A percentile compares a stretch with the other conserved stretches of the same genome.
phyloP scores from a whole-genome alignment of 1,140 invertebrate genomes.

The Euglossa dilemma region DNA sequence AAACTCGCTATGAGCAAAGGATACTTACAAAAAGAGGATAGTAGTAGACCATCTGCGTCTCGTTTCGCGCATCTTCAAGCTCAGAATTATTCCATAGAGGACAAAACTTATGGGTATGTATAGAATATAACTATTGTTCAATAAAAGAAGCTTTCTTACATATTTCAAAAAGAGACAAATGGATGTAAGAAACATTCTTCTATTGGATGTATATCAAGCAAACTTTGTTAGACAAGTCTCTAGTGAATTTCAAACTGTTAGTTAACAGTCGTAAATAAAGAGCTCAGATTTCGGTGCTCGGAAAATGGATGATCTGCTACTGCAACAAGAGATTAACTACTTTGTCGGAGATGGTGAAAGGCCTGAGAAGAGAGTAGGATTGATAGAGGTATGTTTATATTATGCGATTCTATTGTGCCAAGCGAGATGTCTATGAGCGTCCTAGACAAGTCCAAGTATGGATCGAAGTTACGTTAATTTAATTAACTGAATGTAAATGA shows the following conservation, averaged over 20 bases:
- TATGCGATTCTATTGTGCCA: slow-evolving; percentile 62
- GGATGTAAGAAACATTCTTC: slow-evolving; percentile 55
- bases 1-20: slow-evolving; percentile 97
- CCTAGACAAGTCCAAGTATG: slow-evolving; percentile 49
- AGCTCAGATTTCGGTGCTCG: slow-evolving; percentile 65
- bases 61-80: slow-evolving; percentile 91
- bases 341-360: slow-evolving; percentile 63
- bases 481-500: slow-evolving; percentile 5
- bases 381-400: slow-evolving; percentile 67
- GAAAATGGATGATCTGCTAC: slow-evolving; percentile 65
- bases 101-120: slow-evolving; percentile 93
- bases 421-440: slow-evolving; percentile 19
- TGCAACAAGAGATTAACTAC: slow-evolving; percentile 64
- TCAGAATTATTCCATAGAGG: slow-evolving; percentile 98
- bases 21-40: slow-evolving; percentile 93
- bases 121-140: slow-evolving; percentile 53
- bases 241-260: slow-evolving; percentile 70
- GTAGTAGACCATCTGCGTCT: slow-evolving; percentile 87
- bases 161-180: neutral
- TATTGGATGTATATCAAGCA: slow-evolving; percentile 46
- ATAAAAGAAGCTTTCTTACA: slow-evolving; percentile 56
- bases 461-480: slow-evolving; percentile 2
- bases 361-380: slow-evolving; percentile 65
- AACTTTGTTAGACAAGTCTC: slow-evolving; percentile 59
- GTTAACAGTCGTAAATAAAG: slow-evolving; percentile 67